Evolutionary conservation across 2,888 invertebrate species (phyloP), one percentile per base, ranked within the genome.

Genomic region (Cenopis cana): DNA sequence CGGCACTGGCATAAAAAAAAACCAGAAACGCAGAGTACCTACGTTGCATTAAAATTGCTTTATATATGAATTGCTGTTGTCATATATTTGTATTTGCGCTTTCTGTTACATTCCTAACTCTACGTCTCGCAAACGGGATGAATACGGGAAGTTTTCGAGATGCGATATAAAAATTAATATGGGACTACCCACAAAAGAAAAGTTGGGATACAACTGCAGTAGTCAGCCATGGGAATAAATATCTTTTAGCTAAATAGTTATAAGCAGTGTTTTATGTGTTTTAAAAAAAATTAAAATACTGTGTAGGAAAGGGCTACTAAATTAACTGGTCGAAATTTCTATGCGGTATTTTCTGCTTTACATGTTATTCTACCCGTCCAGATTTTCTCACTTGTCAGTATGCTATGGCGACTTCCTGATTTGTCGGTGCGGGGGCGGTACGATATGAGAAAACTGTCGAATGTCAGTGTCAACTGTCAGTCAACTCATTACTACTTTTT

Each of bases 131-230:
- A 55, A 62, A 73, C 77, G 74, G 76, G 79, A 83, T 84, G 88
- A 86, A 86, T 86, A 82, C 74, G 75, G 72, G 77, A 84, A 82
- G 79, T 84, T 81, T 67, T 20, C 71, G 79, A 76, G 87, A 81
- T 82, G 84, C 77, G 86, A 76, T 83, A 87, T 90, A 85, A 89
- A 90, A 89, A 89, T 90, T 88, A 87, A 91, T 90, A 88, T 82
- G 77, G 82, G 80, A 81, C 74, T 72, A 72, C 59, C 70, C 65
- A 18, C 65, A 66, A 66, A 70, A 67, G 70, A 66, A 67, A 61
- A 61, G 46, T 71, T 55, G 49, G 60, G 24, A 59, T 65, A 54
- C 65, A 70, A 70, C 46, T 60, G 46, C 65, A 66, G 10, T 38
- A 12, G 52, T 41, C 17, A 49, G 38, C 36, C 56, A 52, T 49